Conservation (phyloP, 2,113 vertebrate species). For the Sebastes schlegelii region DNA sequence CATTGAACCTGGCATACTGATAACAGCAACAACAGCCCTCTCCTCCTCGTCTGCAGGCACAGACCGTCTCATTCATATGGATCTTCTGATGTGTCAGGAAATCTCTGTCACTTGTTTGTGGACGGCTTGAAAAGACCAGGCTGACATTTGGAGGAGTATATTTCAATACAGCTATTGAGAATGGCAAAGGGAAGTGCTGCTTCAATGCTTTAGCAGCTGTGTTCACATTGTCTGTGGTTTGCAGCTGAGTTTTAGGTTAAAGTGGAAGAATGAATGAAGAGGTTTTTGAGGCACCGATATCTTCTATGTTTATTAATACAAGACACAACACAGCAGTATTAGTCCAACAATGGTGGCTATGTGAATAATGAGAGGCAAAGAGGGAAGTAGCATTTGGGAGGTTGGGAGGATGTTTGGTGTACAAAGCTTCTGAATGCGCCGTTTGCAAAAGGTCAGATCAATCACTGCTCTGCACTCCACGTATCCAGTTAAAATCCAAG, state of each 20-base stretch:
- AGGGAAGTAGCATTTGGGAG: neutral
- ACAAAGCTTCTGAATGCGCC: too few species aligned
- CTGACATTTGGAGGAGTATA: conserved; percentile 60
- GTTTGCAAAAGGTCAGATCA: too few species aligned
- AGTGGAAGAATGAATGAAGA: neutral
- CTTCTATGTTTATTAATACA: neutral
- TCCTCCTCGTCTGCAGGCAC: conserved; percentile 52
- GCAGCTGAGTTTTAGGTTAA: neutral
- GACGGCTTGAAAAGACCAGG: conserved; percentile 54
- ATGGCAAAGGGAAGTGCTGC: neutral
- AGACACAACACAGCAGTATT: neutral
- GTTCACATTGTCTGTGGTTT: neutral
- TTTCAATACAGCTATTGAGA: conserved; percentile 38
- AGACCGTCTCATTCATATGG: conserved; percentile 62
- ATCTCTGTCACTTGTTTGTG: conserved; percentile 57
- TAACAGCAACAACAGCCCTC: conserved; percentile 56
- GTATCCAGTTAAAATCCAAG: too few species aligned
- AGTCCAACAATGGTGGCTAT: too few species aligned
- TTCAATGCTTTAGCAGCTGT: neutral
- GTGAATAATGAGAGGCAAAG: neutral
- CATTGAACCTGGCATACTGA: conserved; percentile 61
- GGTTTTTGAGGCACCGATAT: neutral
- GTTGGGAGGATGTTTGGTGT: too few species aligned
- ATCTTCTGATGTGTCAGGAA: conserved; percentile 46
- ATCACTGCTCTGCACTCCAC: too few species aligned